phyloP scores from a whole-genome alignment of 1,140 invertebrate species.

The Drosophila takahashii region DNA sequence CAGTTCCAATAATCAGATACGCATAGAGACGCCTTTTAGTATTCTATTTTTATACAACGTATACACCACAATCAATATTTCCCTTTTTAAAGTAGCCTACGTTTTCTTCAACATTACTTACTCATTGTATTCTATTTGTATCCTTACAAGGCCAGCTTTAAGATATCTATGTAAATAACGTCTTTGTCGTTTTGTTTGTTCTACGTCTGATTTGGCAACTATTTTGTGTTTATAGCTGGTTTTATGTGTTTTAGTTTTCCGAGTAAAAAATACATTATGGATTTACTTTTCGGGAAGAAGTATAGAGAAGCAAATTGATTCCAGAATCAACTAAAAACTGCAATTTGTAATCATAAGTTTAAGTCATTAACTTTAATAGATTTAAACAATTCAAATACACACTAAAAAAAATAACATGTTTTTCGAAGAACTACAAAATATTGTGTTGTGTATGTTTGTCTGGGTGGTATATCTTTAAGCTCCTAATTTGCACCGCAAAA shows the following conservation, averaged over 20 bases:
- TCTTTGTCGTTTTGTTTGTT: slow-evolving; percentile 31
- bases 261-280: slow-evolving; percentile 28
- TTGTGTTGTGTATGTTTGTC: too few species aligned
- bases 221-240: slow-evolving; percentile 14
- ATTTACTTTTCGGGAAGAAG: slow-evolving; percentile 6
- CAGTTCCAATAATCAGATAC: slow-evolving; percentile 58
- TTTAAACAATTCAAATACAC: slow-evolving; percentile 67
- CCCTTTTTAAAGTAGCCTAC: slow-evolving; percentile 54
- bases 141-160: slow-evolving; percentile 6
- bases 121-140: slow-evolving; percentile 38
- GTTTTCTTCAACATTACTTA: slow-evolving; percentile 25
- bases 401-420: slow-evolving; percentile 22
- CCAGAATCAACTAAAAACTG: slow-evolving; percentile 44
- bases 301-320: slow-evolving; percentile 21
- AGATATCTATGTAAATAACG: slow-evolving; percentile 65
- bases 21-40: slow-evolving; percentile 69
- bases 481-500: too few species aligned
- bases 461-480: too few species aligned
- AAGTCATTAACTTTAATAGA: slow-evolving; percentile 80
- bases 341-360: slow-evolving; percentile 67
- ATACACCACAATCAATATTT: slow-evolving; percentile 67
- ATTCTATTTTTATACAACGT: slow-evolving; percentile 69
- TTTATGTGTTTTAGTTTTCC: slow-evolving; percentile 32
- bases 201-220: slow-evolving; percentile 33
- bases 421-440: neutral